These are phyloP conservation scores for Liopterus haemorrhoidalis DNA, from an alignment of 2,888 invertebrate species.

Conservation along the genomic window DNA sequence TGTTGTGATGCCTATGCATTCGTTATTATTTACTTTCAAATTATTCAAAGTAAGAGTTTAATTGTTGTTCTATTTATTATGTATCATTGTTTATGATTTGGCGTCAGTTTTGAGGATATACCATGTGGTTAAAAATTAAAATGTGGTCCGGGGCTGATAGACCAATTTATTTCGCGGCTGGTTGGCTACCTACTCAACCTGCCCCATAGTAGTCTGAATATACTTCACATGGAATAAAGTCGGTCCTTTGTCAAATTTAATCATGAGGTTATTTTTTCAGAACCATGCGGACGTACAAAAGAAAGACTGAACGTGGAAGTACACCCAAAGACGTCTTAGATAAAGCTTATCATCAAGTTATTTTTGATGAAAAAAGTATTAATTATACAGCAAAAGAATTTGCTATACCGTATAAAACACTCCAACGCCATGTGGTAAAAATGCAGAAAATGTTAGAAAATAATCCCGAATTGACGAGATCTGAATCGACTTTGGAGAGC, in stretches of 20 bases:
- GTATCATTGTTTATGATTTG: constrained; percentile 19
- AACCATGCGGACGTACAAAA: constrained; percentile 25
- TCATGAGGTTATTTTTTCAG: constrained; percentile 24
- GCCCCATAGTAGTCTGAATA: constrained; percentile 23
- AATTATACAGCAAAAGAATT: too few species aligned
- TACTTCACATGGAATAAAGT: constrained; percentile 20
- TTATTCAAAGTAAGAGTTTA: constrained; percentile 5
- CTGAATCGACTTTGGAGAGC: constrained; percentile 19
- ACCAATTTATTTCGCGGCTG: constrained; percentile 26
- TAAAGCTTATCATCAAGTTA: constrained; percentile 23
- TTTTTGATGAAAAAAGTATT: constrained; percentile 26
- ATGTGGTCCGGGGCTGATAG: constrained; percentile 22
- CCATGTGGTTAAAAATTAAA: constrained; percentile 22
- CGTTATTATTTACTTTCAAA: constrained; percentile 5
- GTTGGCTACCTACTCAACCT: constrained; percentile 27
- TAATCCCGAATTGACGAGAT: too few species aligned
- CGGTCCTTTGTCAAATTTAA: constrained; percentile 19
- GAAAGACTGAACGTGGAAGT: constrained; percentile 19
- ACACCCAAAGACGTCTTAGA: constrained; percentile 17
- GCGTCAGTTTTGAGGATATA: constrained; percentile 24
- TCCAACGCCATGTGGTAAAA: too few species aligned
- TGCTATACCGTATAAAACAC: too few species aligned
- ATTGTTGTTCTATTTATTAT: constrained; percentile 23
- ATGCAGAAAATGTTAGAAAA: too few species aligned
- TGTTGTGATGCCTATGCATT: constrained; percentile 2